Evolutionary conservation across 2,888 invertebrate species (phyloP).

Genomic region (Dolichopus griseipennis): DNA sequence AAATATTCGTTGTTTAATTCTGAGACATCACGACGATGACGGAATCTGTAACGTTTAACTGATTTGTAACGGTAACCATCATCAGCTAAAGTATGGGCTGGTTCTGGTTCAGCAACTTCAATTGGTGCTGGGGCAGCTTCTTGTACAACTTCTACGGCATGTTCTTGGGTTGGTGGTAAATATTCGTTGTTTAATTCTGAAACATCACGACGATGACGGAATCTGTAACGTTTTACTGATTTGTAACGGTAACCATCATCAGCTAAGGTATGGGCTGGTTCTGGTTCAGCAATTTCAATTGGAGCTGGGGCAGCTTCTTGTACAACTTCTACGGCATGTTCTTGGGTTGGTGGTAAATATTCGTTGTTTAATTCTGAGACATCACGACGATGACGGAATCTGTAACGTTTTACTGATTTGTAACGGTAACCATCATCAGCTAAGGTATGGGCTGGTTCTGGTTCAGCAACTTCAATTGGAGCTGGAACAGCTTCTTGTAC

Average conservation of each 20-base stretch:
- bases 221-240: conserved; percentile 28
- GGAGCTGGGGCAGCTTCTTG: conserved; percentile 22
- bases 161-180: conserved; percentile 9
- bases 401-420: conserved; percentile 28
- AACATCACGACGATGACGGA: conserved; percentile 31
- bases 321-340: neutral
- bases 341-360: conserved; percentile 18
- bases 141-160: conserved; percentile 12
- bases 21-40: conserved; percentile 22
- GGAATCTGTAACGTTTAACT: conserved; percentile 7
- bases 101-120: conserved; percentile 21
- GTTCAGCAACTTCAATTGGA: conserved; percentile 8
- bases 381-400: conserved; percentile 30
- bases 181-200: conserved; percentile 23
- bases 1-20: conserved; percentile 26
- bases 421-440: conserved; percentile 31
- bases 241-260: conserved; percentile 26
- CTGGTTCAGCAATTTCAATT: conserved; percentile 13
- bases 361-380: conserved; percentile 26
- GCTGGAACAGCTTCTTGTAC: conserved; percentile 19
- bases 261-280: conserved; percentile 22
- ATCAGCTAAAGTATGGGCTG: conserved; percentile 30
- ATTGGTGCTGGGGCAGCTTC: conserved; percentile 7
- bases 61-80: conserved; percentile 27
- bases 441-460: conserved; percentile 21